Percentiles rank a stretch among this genome's conserved stretches.
Conservation (phyloP, 2,113 vertebrate genomes). For the Stegostoma tigrinum region DNA sequence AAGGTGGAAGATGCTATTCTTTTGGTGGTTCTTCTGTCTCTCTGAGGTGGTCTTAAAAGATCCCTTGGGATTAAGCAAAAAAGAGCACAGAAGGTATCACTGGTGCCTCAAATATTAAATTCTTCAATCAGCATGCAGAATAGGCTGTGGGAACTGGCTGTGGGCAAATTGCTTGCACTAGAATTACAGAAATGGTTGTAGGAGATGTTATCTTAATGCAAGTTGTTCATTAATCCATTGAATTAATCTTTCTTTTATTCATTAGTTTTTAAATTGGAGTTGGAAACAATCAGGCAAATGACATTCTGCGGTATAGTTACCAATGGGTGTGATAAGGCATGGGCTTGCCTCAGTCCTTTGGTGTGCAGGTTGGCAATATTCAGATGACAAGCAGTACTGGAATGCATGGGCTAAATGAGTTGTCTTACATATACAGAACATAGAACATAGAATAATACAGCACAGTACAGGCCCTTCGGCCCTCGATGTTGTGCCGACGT, state of each 20-base stretch:
- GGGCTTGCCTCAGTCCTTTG: neutral
- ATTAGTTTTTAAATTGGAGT: neutral
- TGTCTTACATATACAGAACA: too few species aligned
- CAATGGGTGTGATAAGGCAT: neutral
- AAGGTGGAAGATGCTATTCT: neutral
- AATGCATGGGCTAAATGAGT: neutral
- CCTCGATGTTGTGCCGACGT: too few species aligned
- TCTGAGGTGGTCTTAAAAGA: neutral
- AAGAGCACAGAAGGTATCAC: neutral
- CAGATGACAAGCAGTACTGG: neutral
- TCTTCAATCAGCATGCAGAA: neutral
- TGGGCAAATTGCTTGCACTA: neutral
- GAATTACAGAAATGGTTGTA: too few species aligned
- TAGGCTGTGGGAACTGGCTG: neutral
- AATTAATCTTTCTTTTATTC: neutral
- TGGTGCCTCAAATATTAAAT: neutral
- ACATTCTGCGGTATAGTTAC: neutral
- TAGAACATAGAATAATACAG: too few species aligned
- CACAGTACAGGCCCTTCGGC: too few species aligned
- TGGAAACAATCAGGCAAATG: neutral
- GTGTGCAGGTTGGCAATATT: neutral
- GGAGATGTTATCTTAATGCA: neutral
- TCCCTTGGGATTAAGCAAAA: neutral
- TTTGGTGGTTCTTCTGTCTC: neutral
- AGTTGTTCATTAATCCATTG: too few species aligned